Evolutionary conservation across 2,113 vertebrate genomes (phyloP), one percentile per base, ranked within the genome.

Genomic region (Aviceda subcristata): DNA sequence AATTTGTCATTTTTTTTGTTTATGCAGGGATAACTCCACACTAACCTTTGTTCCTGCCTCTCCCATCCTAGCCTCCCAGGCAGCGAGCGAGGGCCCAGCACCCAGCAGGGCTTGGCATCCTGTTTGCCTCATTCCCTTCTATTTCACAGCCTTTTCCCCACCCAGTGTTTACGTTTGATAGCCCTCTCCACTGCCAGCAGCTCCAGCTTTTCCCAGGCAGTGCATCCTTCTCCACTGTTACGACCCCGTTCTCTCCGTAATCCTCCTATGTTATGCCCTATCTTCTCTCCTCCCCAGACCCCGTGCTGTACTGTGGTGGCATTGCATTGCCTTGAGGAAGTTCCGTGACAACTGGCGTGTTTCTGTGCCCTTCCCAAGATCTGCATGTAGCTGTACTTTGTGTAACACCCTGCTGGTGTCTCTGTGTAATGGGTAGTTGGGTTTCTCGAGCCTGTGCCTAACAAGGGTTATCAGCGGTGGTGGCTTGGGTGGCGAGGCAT

Each of bases 291-390:
- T 76, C 27, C 69, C 57, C 17, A 12, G 39, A 11, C 56, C 27
- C 2, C 0, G 1, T 26, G 45, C 57, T 36, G 69, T 8, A 1
- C 50, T 4, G 13, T 43, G n/a, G 2, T 48, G 67, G 48, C 63
- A 4, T n/a, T 59, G n/a, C 26, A 3, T 8, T 46, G 56, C 39
- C 18, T 15, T 15, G 46, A 63, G 55, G 48, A 68, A 15, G 12
- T 26, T 19, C 53, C 15, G 0, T 14, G 14, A 11, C 12, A 26
- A 4, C 59, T 17, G 2, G 41, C 17, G 6, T 7, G 2, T 59
- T 72, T 34, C 53, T 43, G 17, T 66, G 75, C 27, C 73, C 62
- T 59, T 17, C 6, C n/a, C 22, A 1, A 20, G 55, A 12, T 17
- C 4, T 13, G 32, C 34, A 2, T 11, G 67, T 17, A 1, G 60